These are phyloP conservation scores for Napeogenes sylphis DNA, from an alignment of 2,888 invertebrate species.

Conservation along the genomic window DNA sequence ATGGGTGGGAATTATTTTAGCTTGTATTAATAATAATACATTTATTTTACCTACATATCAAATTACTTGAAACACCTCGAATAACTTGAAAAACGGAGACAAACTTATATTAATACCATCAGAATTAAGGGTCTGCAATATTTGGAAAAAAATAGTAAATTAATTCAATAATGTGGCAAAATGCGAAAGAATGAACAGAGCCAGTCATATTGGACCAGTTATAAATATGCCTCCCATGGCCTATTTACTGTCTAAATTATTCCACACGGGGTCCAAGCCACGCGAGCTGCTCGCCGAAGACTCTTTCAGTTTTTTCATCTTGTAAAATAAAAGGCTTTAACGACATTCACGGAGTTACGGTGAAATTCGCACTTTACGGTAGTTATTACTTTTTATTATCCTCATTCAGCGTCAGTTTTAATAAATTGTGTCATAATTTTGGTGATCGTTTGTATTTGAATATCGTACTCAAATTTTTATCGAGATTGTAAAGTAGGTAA, in stretches of 20 bases:
- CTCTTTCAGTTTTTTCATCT: constrained; percentile 17
- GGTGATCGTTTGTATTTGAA: neutral
- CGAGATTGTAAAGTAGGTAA: no score
- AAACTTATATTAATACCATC: neutral
- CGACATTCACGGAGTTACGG: constrained; percentile 8
- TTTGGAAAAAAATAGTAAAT: constrained; percentile 4
- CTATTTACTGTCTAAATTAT: constrained; percentile 19
- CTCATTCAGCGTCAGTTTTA: neutral
- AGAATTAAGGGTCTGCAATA: neutral
- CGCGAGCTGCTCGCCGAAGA: constrained; percentile 8
- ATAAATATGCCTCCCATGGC: constrained; percentile 17
- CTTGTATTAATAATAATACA: no score
- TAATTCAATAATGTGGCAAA: constrained; percentile 5
- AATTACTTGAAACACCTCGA: no score
- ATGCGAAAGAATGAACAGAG: constrained; percentile 11
- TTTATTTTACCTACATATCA: no score
- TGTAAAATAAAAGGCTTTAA: constrained; percentile 14
- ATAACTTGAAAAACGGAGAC: neutral
- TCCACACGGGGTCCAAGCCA: neutral
- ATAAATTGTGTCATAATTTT: neutral
- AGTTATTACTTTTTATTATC: constrained; percentile 7
- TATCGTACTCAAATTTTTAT: no score
- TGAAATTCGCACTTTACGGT: neutral
- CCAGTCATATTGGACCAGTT: constrained; percentile 13
- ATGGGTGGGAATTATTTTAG: no score